phyloP scores from a whole-genome alignment of 2,888 invertebrate species.

The Flabesymbios commensalis region DNA sequence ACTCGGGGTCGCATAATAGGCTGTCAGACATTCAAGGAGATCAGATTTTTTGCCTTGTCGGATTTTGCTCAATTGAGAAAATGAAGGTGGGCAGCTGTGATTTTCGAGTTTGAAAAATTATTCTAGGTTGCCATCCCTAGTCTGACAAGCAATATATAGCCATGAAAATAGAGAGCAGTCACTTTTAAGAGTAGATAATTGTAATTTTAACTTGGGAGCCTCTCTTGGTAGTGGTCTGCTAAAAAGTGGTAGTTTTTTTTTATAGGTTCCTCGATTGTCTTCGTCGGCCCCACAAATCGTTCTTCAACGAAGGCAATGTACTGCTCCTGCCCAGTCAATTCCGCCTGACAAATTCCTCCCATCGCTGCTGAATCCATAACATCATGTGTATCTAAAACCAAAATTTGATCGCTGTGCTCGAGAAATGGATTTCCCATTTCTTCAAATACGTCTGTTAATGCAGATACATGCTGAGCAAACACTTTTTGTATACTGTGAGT shows the following conservation, averaged over 20 bases:
- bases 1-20: neutral
- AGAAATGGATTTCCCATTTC: constrained; percentile 1
- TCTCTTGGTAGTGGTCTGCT: neutral
- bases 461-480: neutral
- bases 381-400: neutral
- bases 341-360: neutral
- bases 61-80: constrained; percentile 6
- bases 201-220: neutral
- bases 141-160: constrained; percentile 17
- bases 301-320: neutral
- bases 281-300: neutral
- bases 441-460: neutral
- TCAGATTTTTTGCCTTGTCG: constrained; percentile 17
- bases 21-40: constrained; percentile 1
- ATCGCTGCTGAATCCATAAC: neutral
- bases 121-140: constrained; percentile 19
- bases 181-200: constrained; percentile 9
- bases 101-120: constrained; percentile 22
- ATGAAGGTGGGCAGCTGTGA: constrained; percentile 18
- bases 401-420: neutral
- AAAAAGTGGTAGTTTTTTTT: constrained; percentile 1
- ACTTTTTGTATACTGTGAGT: neutral
- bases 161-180: constrained; percentile 10
- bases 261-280: neutral
- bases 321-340: neutral